Conservation (phyloP, 1,140 invertebrate species). For the Drosophila carrolli region DNA sequence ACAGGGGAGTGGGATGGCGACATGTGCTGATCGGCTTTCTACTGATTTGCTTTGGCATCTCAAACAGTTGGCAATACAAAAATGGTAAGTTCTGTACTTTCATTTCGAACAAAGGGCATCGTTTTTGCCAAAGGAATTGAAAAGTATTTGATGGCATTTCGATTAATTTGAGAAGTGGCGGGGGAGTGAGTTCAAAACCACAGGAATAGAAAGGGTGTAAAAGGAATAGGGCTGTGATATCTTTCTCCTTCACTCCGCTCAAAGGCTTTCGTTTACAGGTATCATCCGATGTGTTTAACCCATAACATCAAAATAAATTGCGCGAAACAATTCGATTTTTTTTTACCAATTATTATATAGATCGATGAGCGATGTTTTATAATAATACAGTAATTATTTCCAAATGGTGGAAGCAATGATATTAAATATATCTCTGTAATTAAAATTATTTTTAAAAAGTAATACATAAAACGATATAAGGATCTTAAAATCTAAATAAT, state of each 20-base stretch:
- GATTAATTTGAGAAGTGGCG: slow-evolving; percentile 37
- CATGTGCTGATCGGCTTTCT: slow-evolving; percentile 49
- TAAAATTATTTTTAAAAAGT: too few species aligned
- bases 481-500: too few species aligned
- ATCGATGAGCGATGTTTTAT: too few species aligned
- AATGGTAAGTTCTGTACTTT: slow-evolving; percentile 54
- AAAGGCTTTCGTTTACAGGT: slow-evolving; percentile 7
- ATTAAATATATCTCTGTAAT: too few species aligned
- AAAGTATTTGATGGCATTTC: slow-evolving; percentile 40
- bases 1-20: slow-evolving; percentile 7
- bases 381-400: too few species aligned
- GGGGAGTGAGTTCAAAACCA: slow-evolving; percentile 4
- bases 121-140: slow-evolving; percentile 31
- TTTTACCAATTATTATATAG: too few species aligned
- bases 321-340: too few species aligned
- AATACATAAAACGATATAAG: too few species aligned
- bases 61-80: slow-evolving; percentile 66
- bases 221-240: slow-evolving; percentile 7
- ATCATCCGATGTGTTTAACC: not conserved
- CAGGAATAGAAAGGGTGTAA: slow-evolving; percentile 13
- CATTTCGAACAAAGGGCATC: slow-evolving; percentile 14
- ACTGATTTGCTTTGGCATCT: slow-evolving; percentile 57
- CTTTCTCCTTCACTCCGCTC: not conserved
- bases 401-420: too few species aligned
- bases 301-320: too few species aligned